phyloP scores from a whole-genome alignment of 1,140 invertebrate genomes.

The Trichomalopsis sarcophagae region DNA sequence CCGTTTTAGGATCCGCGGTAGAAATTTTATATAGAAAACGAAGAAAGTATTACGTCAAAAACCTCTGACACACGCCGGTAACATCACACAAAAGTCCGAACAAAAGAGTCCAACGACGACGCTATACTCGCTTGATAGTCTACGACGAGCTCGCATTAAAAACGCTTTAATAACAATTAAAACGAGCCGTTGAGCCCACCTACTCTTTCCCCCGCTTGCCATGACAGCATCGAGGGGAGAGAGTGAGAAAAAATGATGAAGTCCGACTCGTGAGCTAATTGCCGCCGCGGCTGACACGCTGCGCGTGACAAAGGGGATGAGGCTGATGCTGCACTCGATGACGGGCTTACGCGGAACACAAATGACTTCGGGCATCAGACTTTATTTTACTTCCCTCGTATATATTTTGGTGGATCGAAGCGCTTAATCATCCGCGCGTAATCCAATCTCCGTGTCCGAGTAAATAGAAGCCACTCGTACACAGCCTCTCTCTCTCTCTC shows the following conservation, averaged over 20 bases:
- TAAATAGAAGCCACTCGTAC: neutral
- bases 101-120: neutral
- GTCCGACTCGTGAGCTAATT: conserved; percentile 27
- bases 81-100: neutral
- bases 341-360: conserved; percentile 5
- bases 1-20: neutral
- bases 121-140: neutral
- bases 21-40: neutral
- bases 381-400: too few relatives aligned
- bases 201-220: too few relatives aligned
- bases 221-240: neutral
- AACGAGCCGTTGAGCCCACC: neutral
- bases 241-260: neutral
- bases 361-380: neutral
- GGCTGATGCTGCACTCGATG: neutral
- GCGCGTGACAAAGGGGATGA: neutral
- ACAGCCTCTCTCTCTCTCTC: neutral
- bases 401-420: neutral
- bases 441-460: neutral
- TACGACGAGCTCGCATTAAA: neutral
- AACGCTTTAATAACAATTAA: conserved; percentile 33
- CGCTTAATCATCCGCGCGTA: neutral
- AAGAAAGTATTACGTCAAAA: neutral
- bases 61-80: too few relatives aligned
- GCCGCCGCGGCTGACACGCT: neutral